Conservation (phyloP, 2,888 invertebrate species). For the Tipula confusa region DNA sequence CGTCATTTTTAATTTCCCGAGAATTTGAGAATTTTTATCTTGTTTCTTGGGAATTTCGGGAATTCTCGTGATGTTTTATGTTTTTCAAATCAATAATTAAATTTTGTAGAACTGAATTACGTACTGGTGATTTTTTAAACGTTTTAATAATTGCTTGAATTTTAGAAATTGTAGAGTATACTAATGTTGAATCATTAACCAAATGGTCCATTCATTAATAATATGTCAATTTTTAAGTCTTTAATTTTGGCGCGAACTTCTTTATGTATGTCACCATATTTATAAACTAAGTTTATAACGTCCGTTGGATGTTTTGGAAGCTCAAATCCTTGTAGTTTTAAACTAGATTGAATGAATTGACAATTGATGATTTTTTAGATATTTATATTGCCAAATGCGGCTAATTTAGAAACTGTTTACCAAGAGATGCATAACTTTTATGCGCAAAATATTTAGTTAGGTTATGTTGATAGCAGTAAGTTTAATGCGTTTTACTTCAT, state of each 20-base stretch:
- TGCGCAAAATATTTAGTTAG: too few relatives aligned
- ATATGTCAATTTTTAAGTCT: background rate
- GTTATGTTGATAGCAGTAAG: too few relatives aligned
- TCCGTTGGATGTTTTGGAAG: background rate
- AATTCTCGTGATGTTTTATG: too few relatives aligned
- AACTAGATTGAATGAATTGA: background rate
- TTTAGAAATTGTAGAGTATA: background rate
- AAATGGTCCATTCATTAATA: background rate
- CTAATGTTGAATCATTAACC: background rate
- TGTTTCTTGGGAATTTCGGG: too few relatives aligned
- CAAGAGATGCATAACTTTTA: too few relatives aligned
- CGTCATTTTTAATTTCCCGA: too few relatives aligned
- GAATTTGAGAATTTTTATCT: too few relatives aligned
- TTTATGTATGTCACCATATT: background rate
- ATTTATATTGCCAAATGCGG: background rate
- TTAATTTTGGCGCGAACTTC: background rate
- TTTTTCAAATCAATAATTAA: too few relatives aligned
- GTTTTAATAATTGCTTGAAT: background rate
- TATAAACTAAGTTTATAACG: background rate
- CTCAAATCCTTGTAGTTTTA: background rate
- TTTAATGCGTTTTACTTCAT: too few relatives aligned
- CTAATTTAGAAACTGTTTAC: background rate
- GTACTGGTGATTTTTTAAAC: background rate
- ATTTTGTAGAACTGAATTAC: too few relatives aligned
- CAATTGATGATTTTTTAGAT: background rate